Conservation (phyloP, 2,888 invertebrate genomes). For the Leptodirus hochenwartii region DNA sequence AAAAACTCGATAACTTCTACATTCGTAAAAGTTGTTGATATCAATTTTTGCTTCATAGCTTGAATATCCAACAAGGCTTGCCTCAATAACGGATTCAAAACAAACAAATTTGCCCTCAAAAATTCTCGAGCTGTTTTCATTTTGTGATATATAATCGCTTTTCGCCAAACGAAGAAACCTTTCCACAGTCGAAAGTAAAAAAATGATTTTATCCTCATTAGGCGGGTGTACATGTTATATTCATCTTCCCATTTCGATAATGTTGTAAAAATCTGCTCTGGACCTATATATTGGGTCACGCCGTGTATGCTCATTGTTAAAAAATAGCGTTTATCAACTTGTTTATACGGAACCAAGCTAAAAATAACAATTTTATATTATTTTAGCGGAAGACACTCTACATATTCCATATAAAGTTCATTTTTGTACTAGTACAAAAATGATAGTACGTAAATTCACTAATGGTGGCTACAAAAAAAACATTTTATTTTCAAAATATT, state of each 20-base stretch:
- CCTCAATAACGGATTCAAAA: constrained; percentile 51
- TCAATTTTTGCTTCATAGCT: constrained; percentile 44
- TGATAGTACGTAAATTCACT: too few relatives aligned
- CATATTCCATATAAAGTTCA: not conserved
- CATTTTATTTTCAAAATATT: too few relatives aligned
- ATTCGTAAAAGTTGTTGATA: constrained; percentile 43
- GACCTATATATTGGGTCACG: constrained; percentile 53
- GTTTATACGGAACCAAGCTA: constrained; percentile 40
- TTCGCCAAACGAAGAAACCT: constrained; percentile 64
- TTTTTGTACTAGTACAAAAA: too few relatives aligned
- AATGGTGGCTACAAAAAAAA: too few relatives aligned
- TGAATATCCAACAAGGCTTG: constrained; percentile 53
- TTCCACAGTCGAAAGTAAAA: constrained; percentile 55
- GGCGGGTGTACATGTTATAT: constrained; percentile 56
- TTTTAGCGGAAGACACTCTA: not conserved
- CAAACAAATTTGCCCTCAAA: constrained; percentile 51
- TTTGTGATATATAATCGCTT: constrained; percentile 47
- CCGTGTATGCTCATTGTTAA: constrained; percentile 70
- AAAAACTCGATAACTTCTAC: constrained; percentile 29
- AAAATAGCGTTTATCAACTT: constrained; percentile 50
- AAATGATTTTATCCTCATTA: constrained; percentile 58
- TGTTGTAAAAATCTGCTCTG: constrained; percentile 62
- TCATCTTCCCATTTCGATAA: constrained; percentile 67
- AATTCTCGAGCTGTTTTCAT: constrained; percentile 36
- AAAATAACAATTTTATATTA: not conserved